Base-by-base conservation (phyloP, 2,888 invertebrate genomes). In the Troides helena region DNA sequence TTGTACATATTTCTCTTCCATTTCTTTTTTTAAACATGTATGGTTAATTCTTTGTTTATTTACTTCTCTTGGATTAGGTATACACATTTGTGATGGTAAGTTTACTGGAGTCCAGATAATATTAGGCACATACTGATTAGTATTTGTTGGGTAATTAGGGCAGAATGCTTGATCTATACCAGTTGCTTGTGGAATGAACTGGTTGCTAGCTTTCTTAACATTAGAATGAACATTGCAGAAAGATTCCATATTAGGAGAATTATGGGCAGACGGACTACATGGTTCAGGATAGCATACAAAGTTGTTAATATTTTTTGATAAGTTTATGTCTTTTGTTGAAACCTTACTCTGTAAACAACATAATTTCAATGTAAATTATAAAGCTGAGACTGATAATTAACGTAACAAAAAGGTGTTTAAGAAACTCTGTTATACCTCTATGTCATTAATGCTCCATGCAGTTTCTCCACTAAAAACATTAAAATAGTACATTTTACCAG, bases 401-500 rank as follows among this genome's bases (percentile, higher is more conserved):
- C 50, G 5, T 1, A 50, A 5, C 17, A 14, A 50, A 17, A 14
- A 50, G 18, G 18, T 5, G 18, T 5, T 50, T 50, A 50, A 17
- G 2, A 50, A 50, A 50, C 14, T 17, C 5, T 1, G 66, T 75
- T 81, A 74, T 80, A 88, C 89, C 77, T 86, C 85, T 12, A 73
- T 63, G 36, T 84, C 86, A 62, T 74, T 77, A 10, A 82, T 67
- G 74, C 79, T 78, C 90, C 90, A 90, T 21, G 77, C 83, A 56
- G 87, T 73, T 76, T 85, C 84, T 6, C 89, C 89, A 69, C 74
- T 89, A 5, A 73, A 17, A 21, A 85, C 81, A 75, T 90, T 90
- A 73, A 89, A 89, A 74, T 88, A 90, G 72, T 89, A 90, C 72
- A 80, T 85, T 77, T 88, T 87, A 7, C 88, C 89, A 10, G 88